Evolutionary conservation across 2,888 invertebrate species (phyloP).

Genomic region (Brachypterus glaber): DNA sequence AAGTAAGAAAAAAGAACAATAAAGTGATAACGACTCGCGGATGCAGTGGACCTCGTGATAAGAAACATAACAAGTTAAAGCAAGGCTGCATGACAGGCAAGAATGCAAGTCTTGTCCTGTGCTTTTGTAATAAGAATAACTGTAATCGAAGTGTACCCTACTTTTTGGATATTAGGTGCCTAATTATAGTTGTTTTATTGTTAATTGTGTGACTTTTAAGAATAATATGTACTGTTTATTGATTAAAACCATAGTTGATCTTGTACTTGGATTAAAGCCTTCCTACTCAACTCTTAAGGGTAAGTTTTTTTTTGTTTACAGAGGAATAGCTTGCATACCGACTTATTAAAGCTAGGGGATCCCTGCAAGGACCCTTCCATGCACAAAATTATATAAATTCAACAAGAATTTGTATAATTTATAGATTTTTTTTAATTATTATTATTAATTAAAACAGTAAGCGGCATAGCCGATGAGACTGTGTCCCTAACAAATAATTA

Average conservation of each 20-base stretch:
- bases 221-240: not conserved
- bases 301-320: conserved; percentile 6
- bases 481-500: no score
- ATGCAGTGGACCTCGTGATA: conserved; percentile 17
- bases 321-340: conserved; percentile 8
- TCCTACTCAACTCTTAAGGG: conserved; percentile 4
- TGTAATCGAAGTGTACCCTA: not conserved
- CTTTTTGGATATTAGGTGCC: conserved; percentile 1
- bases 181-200: not conserved
- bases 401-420: no score
- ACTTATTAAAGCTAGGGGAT: no score
- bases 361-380: no score
- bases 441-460: no score
- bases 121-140: conserved; percentile 20
- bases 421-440: no score
- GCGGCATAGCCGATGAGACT: no score
- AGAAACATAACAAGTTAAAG: conserved; percentile 12
- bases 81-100: conserved; percentile 18
- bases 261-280: not conserved
- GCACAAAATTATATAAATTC: no score
- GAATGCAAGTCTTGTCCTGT: conserved; percentile 20
- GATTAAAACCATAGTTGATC: conserved; percentile 1
- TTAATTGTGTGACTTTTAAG: conserved; percentile 1
- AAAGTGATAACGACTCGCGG: conserved; percentile 20
- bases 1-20: conserved; percentile 9